These are phyloP conservation scores for Panthera tigris DNA, from an alignment of 2,113 vertebrate species.

Conservation along the genomic window DNA sequence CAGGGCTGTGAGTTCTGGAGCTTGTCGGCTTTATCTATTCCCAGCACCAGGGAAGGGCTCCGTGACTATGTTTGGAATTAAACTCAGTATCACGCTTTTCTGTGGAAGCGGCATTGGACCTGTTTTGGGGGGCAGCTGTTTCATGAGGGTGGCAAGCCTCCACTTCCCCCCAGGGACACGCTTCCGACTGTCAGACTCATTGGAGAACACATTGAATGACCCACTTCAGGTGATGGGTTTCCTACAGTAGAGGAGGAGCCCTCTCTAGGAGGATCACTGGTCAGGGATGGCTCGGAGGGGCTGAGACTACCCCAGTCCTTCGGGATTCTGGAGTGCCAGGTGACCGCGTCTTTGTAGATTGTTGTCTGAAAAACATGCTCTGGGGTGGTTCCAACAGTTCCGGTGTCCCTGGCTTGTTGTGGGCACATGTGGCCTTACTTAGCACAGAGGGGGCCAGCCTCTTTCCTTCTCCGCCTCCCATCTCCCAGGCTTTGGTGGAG, in stretches of 20 bases:
- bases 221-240: background rate
- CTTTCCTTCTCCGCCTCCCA: background rate
- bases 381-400: background rate
- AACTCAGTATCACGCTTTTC: background rate
- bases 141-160: background rate
- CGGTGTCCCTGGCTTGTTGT: background rate
- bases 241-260: background rate
- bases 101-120: background rate
- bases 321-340: too few species aligned
- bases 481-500: background rate
- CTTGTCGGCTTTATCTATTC: background rate
- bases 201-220: background rate
- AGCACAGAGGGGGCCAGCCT: background rate
- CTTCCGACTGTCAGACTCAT: background rate
- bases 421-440: background rate
- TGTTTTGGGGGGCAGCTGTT: background rate
- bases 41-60: background rate
- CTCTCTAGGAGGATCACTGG: background rate
- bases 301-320: background rate
- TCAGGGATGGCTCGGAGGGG: background rate
- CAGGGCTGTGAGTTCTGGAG: background rate
- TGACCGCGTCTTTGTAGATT: background rate
- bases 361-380: background rate
- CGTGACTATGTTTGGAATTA: accelerated
- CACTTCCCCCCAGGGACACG: background rate